Conservation (phyloP, 2,888 invertebrate genomes). For the Zootermopsis nevadensis region DNA sequence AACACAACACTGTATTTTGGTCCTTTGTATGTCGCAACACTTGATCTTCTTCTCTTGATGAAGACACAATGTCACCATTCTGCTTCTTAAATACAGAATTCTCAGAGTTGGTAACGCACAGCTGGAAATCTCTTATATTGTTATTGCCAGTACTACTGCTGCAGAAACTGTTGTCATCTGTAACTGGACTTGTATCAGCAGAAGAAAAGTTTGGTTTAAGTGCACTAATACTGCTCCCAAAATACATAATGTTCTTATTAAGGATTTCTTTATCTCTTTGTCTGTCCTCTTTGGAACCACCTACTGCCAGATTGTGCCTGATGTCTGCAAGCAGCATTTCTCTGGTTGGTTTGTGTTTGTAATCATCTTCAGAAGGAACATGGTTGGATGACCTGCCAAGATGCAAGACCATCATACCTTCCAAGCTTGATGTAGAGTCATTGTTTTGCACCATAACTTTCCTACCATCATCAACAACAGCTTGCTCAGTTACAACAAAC, state of each 20-base stretch:
- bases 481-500: background rate
- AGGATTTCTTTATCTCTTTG: background rate
- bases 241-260: constrained; percentile 8
- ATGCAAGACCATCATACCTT: constrained; percentile 22
- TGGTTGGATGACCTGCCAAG: background rate
- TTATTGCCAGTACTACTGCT: constrained; percentile 45
- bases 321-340: background rate
- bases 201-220: constrained; percentile 33
- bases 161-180: constrained; percentile 45
- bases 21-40: background rate
- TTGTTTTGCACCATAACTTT: background rate
- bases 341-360: background rate
- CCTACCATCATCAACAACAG: background rate
- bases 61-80: background rate
- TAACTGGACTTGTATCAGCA: constrained; percentile 37
- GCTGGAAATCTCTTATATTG: constrained; percentile 44
- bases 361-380: background rate
- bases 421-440: background rate
- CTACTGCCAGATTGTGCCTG: background rate
- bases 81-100: background rate
- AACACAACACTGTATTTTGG: too few species aligned
- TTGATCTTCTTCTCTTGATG: background rate
- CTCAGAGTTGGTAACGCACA: background rate
- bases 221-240: constrained; percentile 24
- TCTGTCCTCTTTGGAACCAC: background rate